Evolutionary conservation across 2,888 invertebrate species (phyloP).

Genomic region (Parnassius orleans): DNA sequence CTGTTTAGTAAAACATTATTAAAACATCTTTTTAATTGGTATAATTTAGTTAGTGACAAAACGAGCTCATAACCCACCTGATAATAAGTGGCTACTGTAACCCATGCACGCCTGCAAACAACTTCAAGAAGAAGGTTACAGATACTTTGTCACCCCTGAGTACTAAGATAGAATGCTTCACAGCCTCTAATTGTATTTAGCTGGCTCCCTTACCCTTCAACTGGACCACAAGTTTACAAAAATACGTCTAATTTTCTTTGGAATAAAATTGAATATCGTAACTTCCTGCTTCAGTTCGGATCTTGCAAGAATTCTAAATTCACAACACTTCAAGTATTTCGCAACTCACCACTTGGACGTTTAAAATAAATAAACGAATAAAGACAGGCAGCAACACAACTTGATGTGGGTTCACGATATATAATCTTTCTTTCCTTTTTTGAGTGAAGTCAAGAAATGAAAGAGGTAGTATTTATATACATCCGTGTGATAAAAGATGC

Average conservation of each 20-base stretch:
- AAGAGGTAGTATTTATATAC: not conserved
- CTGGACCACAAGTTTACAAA: not conserved
- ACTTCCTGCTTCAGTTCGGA: not conserved
- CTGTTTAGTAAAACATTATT: no score
- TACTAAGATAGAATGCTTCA: no score
- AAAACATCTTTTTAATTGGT: no score
- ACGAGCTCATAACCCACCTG: no score
- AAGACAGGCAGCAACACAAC: slow-evolving; percentile 23
- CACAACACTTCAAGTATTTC: slow-evolving; percentile 14
- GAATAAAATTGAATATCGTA: not conserved
- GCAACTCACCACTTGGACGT: slow-evolving; percentile 24
- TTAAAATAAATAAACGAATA: slow-evolving; percentile 26
- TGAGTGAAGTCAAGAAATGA: not conserved
- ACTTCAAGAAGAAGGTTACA: no score
- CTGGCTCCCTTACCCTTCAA: no score
- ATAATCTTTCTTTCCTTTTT: not conserved
- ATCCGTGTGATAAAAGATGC: not conserved
- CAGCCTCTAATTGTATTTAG: no score
- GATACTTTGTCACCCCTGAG: no score
- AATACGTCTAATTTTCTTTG: not conserved
- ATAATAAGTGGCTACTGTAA: no score
- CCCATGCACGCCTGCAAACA: no score
- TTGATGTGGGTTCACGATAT: slow-evolving; percentile 21
- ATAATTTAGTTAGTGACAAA: no score
- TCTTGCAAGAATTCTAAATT: not conserved